phyloP scores from a whole-genome alignment of 2,113 vertebrate genomes.

The Pipa parva region DNA sequence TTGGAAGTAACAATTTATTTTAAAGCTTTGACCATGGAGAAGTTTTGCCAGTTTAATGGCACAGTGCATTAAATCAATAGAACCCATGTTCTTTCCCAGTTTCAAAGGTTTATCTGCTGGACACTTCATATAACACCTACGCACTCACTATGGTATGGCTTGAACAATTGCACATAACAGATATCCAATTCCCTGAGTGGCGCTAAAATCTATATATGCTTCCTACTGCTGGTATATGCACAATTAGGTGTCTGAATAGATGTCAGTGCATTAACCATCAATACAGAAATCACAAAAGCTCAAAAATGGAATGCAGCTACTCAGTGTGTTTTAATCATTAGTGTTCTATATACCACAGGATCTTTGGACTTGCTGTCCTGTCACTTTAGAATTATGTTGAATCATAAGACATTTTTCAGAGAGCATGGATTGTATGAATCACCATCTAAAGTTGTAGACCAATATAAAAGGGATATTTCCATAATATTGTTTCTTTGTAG shows the following conservation, averaged over 20 bases:
- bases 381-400: neutral
- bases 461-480: neutral
- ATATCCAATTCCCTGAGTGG: constrained; percentile 17
- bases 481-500: neutral
- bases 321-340: neutral
- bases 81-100: neutral
- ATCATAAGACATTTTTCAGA: neutral
- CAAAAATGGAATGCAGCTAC: neutral
- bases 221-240: neutral
- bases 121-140: constrained; percentile 9
- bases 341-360: neutral
- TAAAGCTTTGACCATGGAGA: neutral
- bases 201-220: constrained; percentile 24
- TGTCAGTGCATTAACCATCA: constrained; percentile 14
- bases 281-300: neutral
- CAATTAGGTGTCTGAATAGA: neutral
- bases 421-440: neutral
- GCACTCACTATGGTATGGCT: neutral
- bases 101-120: neutral
- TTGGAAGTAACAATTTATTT: neutral
- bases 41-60: neutral
- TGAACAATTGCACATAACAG: neutral
- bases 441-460: neutral
- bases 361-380: neutral
- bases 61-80: neutral